Percentiles rank a stretch among this genome's conserved stretches.
These are phyloP conservation scores for Python bivittatus DNA, from an alignment of 2,113 vertebrate genomes.

Conservation along the genomic window DNA sequence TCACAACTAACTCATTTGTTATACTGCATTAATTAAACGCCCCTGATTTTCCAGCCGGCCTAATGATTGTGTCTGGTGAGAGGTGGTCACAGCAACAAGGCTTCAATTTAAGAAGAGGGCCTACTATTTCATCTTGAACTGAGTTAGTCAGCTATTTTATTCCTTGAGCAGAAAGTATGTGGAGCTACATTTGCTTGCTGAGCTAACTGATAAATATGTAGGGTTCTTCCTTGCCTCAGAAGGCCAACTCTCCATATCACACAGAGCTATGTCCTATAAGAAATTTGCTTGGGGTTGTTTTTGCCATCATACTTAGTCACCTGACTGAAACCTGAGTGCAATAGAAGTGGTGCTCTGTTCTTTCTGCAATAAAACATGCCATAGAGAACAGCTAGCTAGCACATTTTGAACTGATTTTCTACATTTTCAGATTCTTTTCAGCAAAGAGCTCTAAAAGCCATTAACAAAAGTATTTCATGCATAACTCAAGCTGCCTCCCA, in stretches of 20 bases:
- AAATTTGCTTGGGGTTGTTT: not conserved
- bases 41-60: not conserved
- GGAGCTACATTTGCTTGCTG: not conserved
- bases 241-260: not conserved
- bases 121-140: not conserved
- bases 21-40: not conserved
- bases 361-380: not conserved
- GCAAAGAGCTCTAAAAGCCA: not conserved
- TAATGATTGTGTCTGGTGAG: not conserved
- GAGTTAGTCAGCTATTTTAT: not conserved
- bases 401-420: not conserved
- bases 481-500: conserved; percentile 1
- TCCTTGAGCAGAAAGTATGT: not conserved
- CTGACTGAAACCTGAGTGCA: not conserved
- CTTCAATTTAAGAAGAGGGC: not conserved
- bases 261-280: not conserved
- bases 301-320: not conserved
- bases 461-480: not conserved
- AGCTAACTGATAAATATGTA: not conserved
- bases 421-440: not conserved
- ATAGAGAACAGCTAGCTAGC: not conserved
- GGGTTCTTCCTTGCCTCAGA: not conserved
- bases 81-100: not conserved
- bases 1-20: not conserved
- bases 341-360: conserved; percentile 3